These are phyloP conservation scores for Ptychochromis oligacanthus DNA, from an alignment of 2,113 vertebrate genomes.

Conservation along the genomic window DNA sequence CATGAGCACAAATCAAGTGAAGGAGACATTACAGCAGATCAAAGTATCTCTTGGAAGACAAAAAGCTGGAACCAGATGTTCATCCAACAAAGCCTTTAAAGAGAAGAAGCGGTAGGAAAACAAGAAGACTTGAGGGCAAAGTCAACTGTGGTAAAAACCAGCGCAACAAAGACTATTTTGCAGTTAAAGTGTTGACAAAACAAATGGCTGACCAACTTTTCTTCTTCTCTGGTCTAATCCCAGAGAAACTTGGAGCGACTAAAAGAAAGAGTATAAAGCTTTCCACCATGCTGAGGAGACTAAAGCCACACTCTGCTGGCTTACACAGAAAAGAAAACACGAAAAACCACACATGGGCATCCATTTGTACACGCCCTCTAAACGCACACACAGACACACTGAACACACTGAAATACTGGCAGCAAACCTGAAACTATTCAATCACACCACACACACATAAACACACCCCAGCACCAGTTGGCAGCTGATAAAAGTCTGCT, in stretches of 20 bases:
- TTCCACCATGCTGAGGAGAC: constrained; percentile 18
- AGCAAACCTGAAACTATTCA: constrained; percentile 23
- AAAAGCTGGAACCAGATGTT: constrained; percentile 28
- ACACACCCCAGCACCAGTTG: constrained; percentile 46
- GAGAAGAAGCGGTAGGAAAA: not conserved
- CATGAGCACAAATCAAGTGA: not conserved
- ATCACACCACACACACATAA: constrained; percentile 39
- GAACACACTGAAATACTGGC: constrained; percentile 23
- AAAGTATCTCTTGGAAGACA: not conserved
- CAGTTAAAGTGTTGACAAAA: not conserved
- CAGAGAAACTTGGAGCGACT: not conserved
- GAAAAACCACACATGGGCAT: constrained; percentile 40
- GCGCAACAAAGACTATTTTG: not conserved
- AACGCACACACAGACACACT: constrained; percentile 28
- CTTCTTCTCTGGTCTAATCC: not conserved
- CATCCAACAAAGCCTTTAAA: not conserved
- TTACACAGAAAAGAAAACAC: constrained; percentile 40
- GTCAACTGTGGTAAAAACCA: not conserved
- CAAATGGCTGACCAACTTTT: constrained; percentile 4
- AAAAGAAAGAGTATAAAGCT: constrained; percentile 24
- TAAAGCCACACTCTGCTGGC: constrained; percentile 51
- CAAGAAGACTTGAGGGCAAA: not conserved
- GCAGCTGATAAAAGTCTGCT: constrained; percentile 58
- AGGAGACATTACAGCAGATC: not conserved
- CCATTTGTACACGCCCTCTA: constrained; percentile 37